Evolutionary conservation across 1,140 invertebrate species (phyloP), one percentile per base, ranked within the genome.

Genomic region (Anastrepha obliqua): DNA sequence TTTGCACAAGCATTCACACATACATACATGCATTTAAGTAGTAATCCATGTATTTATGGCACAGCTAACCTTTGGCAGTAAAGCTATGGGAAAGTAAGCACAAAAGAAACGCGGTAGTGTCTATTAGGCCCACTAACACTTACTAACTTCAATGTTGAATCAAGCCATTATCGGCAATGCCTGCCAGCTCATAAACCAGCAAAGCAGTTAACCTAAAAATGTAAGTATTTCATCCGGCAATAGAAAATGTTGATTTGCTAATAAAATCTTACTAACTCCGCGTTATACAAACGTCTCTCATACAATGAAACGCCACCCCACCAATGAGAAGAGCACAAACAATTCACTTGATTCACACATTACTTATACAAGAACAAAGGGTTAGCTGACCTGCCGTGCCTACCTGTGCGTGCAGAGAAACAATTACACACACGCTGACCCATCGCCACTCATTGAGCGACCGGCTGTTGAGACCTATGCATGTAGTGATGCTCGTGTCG

Each of bases 191-290:
- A 44, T 5, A 29, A 74, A n/a, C 42, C 67, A 3, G 20, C 74
- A 20, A 81, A 55, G 47, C 7, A 55, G 74, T 81, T 81, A 81
- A 81, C 74, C 74, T 81, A 51, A 81, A 81, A 55, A 17, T 11
- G 51, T n/a, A 67, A 67, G 17, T 29, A 67, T 67, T 39, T 67
- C 29, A 39, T 29, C 11, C 4, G 29, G 11, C 20, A 29, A 67
- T 29, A 67, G n/a, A 67, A 67, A 8, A 67, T 2, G 17, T 74
- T 44, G 39, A 74, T 39, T 47, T 17, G 15, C 51, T 11, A 2
- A 55, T 29, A 55, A 11, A 55, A 55, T 6, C 51, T 55, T 8
- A 8, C 51, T 55, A 55, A 55, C 51, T 55, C 6, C 51, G 11
- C 6, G 2, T 8, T 55, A 55, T 8, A 55, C 51, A 55, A 55